A percentile compares a stretch with the other conserved stretches of the same genome.
phyloP scores from a whole-genome alignment of 2,113 vertebrate genomes.

The Genyomyrus donnyi region DNA sequence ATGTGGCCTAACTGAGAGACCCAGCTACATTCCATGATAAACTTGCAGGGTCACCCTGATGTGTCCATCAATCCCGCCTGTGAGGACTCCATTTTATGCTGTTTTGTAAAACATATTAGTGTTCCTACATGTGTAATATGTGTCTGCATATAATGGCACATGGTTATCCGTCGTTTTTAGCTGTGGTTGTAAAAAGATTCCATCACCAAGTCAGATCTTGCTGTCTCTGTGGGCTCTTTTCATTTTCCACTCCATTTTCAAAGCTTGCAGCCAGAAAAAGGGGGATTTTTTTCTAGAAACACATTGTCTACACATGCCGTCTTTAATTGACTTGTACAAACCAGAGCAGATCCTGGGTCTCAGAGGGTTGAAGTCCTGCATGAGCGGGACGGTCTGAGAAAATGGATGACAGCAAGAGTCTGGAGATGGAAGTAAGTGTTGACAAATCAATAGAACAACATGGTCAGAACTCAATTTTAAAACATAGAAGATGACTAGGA shows the following conservation, averaged over 20 bases:
- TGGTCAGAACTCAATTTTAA: not conserved
- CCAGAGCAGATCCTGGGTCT: not conserved
- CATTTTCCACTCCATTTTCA: not conserved
- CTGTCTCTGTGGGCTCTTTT: not conserved
- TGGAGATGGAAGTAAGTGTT: not conserved
- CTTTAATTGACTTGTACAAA: not conserved
- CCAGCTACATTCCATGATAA: slow-evolving; percentile 21
- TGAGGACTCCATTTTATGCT: not conserved
- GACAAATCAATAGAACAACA: not conserved
- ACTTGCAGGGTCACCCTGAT: not conserved
- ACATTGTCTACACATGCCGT: not conserved
- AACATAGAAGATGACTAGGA: not conserved
- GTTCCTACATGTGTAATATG: not conserved
- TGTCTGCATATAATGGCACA: no score
- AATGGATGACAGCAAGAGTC: not conserved
- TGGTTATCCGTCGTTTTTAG: not conserved
- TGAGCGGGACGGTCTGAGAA: not conserved
- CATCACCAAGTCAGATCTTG: not conserved
- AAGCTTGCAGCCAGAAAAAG: not conserved
- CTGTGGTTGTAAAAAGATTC: not conserved
- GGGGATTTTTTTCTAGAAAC: not conserved
- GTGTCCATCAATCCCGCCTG: not conserved
- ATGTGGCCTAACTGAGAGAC: not conserved
- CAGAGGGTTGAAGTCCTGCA: not conserved
- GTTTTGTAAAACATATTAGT: not conserved